Evolutionary conservation across 1,140 invertebrate genomes (phyloP), one percentile per base, ranked within the genome.

Genomic region (Drosophila seguyi): DNA sequence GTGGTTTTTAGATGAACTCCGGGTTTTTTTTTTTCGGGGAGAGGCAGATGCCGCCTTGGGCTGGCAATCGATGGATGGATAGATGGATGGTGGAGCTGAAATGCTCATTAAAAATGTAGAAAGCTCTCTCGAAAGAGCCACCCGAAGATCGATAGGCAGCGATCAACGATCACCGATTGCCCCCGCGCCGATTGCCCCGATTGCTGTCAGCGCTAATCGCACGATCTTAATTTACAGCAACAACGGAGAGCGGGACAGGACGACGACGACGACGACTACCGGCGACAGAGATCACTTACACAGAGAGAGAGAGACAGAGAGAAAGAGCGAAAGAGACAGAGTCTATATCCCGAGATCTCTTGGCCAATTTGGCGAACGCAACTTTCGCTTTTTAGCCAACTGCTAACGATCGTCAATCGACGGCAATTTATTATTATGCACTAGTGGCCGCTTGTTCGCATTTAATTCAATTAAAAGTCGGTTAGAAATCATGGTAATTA

Each of bases 141-240:
- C 66, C 20, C 53, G 50, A 27, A 47, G 71, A 75, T 77, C 55
- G 60, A 80, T 53, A 52, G 63, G 63, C 62, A 67, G 13, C 50
- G 56, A 81, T 81, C 59, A 63, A 41, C 47, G 50, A 36, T 53
- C 58, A 39, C 50, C 29, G 58, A 60, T 60, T 53, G 58, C 16
- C 38, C 34, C 36, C 52, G 38, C 52, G 27, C 59, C 44, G 45
- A 68, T 68, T 34, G 44, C 45, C 45, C 60, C 44, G 66, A 69
- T 69, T 65, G 44, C 79, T 85, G 83, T 87, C 81, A 88, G 80
- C 84, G 84, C 77, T 88, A 90, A 88, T 88, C 84, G 84, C 84
- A 88, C 80, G 85, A 88, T 88, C 84, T 88, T 88, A 88, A 88
- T 88, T 88, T 90, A 88, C 84, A 84, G 84, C 83, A 86, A 86